phyloP scores from a whole-genome alignment of 2,888 invertebrate species.

The Celastrina argiolus region DNA sequence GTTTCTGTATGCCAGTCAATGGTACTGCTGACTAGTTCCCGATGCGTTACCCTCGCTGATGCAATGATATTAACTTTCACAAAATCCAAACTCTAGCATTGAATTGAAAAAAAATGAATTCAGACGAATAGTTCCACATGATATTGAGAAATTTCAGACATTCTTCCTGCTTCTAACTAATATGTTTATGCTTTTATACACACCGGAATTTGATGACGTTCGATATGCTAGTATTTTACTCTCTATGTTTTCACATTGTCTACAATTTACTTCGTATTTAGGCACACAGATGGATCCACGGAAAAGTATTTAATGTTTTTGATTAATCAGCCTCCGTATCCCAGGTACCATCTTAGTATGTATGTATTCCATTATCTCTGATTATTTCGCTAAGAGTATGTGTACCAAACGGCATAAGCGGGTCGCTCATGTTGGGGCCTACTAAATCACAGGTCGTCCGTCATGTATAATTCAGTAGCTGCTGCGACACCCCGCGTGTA shows the following conservation, averaged over 20 bases:
- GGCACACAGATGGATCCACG: no score
- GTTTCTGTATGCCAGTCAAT: constrained; percentile 2
- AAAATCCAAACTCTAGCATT: not conserved
- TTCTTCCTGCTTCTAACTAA: no score
- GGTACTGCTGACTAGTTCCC: not conserved
- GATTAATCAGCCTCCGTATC: not conserved
- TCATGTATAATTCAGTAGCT: constrained; percentile 71
- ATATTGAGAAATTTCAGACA: not conserved
- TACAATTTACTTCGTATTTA: no score
- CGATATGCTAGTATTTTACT: no score
- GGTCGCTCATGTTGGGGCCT: constrained; percentile 51
- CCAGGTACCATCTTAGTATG: not conserved
- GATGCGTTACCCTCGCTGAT: not conserved
- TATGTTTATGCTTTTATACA: no score
- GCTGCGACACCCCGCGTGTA: constrained; percentile 58
- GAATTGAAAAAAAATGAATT: not conserved
- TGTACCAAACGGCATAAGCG: constrained; percentile 38
- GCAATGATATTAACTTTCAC: not conserved
- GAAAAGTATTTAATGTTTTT: not conserved
- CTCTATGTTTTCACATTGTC: no score
- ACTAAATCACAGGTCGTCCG: constrained; percentile 67
- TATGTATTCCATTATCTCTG: constrained; percentile 14
- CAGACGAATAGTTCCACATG: not conserved
- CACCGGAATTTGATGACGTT: no score
- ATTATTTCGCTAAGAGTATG: constrained; percentile 6